A percentile compares a stretch with the other conserved stretches of the same genome.
Conservation (phyloP, 2,888 invertebrate species). For the Liodrosophila aerea region DNA sequence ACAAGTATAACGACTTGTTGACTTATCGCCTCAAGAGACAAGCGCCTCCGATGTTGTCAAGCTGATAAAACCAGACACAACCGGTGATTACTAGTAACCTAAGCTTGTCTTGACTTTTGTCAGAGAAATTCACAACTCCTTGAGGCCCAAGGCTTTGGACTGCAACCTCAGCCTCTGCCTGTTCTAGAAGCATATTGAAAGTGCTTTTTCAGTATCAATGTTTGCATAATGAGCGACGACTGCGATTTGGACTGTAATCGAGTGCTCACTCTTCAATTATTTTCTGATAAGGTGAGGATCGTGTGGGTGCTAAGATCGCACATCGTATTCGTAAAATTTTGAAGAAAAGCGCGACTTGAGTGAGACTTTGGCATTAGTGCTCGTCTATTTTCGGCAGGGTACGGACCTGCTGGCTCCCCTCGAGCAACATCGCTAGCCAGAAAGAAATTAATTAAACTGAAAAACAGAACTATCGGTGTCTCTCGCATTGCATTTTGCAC, state of each 20-base stretch:
- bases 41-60: constrained; percentile 20
- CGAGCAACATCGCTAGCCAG: constrained; percentile 16
- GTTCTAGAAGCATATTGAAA: constrained; percentile 17
- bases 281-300: constrained; percentile 55
- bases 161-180: constrained; percentile 6
- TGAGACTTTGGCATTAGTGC: constrained; percentile 55
- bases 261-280: constrained; percentile 26
- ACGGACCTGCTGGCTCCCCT: constrained; percentile 69
- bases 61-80: constrained; percentile 64
- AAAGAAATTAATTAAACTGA: neutral
- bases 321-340: constrained; percentile 43
- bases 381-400: constrained; percentile 72
- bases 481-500: constrained; percentile 28
- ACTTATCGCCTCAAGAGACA: constrained; percentile 55
- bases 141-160: neutral
- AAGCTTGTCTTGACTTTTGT: constrained; percentile 28
- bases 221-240: constrained; percentile 13
- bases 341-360: constrained; percentile 64
- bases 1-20: constrained; percentile 35
- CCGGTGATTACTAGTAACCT: constrained; percentile 50
- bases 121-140: constrained; percentile 11
- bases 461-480: no score
- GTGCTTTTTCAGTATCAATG: constrained; percentile 16
- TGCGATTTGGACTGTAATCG: constrained; percentile 13
- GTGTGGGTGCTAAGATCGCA: constrained; percentile 51